phyloP scores from a whole-genome alignment of 2,113 vertebrate genomes.

The Arvicanthis niloticus region DNA sequence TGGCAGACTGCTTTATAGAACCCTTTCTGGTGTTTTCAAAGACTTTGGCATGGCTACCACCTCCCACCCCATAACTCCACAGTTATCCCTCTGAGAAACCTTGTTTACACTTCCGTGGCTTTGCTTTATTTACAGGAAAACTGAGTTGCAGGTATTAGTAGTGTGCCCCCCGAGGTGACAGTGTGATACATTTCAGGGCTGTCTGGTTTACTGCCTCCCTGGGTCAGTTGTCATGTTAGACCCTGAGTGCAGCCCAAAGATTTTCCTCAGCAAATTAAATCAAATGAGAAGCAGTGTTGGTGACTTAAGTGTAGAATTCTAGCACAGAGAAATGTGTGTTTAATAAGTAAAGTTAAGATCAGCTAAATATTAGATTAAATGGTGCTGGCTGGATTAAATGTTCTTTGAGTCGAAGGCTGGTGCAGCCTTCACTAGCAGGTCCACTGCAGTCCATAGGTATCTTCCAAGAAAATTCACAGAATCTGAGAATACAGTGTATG shows the following conservation, averaged over 20 bases:
- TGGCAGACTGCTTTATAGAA: background rate
- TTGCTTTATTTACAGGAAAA: slow-evolving; percentile 28
- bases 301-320: background rate
- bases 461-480: background rate
- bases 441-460: background rate
- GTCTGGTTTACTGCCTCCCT: background rate
- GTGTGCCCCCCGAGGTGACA: background rate
- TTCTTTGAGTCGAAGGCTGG: background rate
- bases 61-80: slow-evolving; percentile 6
- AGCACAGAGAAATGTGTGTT: background rate
- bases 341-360: slow-evolving; percentile 10
- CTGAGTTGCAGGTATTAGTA: background rate
- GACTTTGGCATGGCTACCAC: background rate
- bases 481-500: background rate
- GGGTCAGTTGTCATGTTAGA: background rate
- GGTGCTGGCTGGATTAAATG: background rate
- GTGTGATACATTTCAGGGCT: background rate
- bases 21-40: slow-evolving; percentile 26
- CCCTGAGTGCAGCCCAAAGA: background rate
- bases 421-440: background rate
- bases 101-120: background rate
- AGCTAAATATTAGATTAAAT: background rate
- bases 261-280: background rate
- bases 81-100: background rate
- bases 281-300: background rate